phyloP scores from a whole-genome alignment of 2,888 invertebrate species.

The Dryocosmus kuriphilus region DNA sequence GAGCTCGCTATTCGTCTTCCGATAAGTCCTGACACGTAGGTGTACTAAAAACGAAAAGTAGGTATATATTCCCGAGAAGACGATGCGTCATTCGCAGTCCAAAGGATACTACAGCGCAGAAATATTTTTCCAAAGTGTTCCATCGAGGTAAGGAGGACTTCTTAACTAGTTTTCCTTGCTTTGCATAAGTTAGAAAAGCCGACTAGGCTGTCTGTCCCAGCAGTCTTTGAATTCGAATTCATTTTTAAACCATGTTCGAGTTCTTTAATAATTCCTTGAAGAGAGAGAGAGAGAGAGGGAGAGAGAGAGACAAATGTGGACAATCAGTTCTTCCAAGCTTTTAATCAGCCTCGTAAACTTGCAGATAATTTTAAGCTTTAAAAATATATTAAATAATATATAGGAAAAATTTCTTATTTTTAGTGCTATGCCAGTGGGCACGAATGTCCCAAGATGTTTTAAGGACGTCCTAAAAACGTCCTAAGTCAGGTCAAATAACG shows the following conservation, averaged over 20 bases:
- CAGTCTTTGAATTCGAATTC: constrained; percentile 28
- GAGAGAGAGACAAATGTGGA: neutral
- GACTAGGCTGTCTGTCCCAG: constrained; percentile 33
- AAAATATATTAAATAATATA: too few species aligned
- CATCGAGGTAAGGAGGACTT: constrained; percentile 45
- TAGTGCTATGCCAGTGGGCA: too few species aligned
- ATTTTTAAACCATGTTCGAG: constrained; percentile 19
- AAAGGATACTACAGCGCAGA: constrained; percentile 49
- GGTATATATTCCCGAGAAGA: constrained; percentile 47
- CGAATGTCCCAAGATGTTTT: too few species aligned
- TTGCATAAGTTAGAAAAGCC: constrained; percentile 25
- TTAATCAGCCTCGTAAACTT: neutral
- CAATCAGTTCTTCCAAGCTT: neutral
- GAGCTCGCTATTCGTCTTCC: neutral
- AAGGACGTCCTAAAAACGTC: too few species aligned
- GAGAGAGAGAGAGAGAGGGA: neutral
- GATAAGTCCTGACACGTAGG: neutral
- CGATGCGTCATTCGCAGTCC: constrained; percentile 50
- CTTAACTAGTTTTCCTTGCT: constrained; percentile 52
- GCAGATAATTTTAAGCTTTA: neutral
- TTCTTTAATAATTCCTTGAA: constrained; percentile 2
- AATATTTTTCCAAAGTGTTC: constrained; percentile 53
- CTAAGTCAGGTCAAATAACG: too few species aligned
- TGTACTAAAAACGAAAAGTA: constrained; percentile 19
- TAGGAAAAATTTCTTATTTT: too few species aligned